Conservation (phyloP, 2,113 vertebrate genomes). For the Mastomys natalensis region DNA sequence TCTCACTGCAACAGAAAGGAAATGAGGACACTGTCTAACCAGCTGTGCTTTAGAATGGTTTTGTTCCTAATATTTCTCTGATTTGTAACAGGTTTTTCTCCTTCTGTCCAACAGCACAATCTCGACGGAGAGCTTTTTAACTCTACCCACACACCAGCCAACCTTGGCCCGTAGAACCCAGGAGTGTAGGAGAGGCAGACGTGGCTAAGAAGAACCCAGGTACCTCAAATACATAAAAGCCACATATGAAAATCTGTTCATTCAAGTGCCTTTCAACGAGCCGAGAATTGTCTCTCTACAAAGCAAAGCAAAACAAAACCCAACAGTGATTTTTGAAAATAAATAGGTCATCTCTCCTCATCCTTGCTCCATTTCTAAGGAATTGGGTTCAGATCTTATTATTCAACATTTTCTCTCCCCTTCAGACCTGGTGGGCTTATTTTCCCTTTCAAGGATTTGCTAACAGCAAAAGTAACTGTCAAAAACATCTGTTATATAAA, state of each 20-base stretch:
- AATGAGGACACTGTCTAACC: neutral
- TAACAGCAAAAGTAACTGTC: neutral
- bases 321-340: neutral
- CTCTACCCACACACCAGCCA: neutral
- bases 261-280: neutral
- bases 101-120: neutral
- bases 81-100: neutral
- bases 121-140: neutral
- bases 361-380: neutral
- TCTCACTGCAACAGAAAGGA: neutral
- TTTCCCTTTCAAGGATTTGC: neutral
- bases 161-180: neutral
- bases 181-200: neutral
- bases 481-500: neutral
- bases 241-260: neutral
- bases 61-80: neutral
- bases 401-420: neutral
- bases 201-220: neutral
- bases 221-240: neutral
- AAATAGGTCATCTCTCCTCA: neutral
- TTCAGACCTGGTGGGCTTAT: neutral
- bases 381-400: conserved; percentile 32
- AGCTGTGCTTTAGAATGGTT: neutral
- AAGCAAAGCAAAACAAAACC: neutral
- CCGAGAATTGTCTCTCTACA: neutral